phyloP scores from a whole-genome alignment of 2,113 vertebrate genomes.

The Sterrhoptilus dennistouni region DNA sequence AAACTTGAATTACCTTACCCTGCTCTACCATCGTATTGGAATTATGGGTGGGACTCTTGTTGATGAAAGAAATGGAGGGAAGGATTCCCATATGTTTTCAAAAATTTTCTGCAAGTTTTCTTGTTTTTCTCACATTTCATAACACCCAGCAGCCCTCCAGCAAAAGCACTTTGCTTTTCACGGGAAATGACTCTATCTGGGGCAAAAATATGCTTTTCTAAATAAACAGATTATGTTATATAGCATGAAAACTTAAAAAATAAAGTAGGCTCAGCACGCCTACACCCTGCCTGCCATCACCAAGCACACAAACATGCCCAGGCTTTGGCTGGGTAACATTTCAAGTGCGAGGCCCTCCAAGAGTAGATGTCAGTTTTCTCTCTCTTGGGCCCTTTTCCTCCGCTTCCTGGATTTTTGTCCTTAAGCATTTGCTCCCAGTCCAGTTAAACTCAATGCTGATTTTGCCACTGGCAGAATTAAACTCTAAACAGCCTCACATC shows the following conservation, averaged over 20 bases:
- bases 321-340: background rate
- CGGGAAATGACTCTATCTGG: slow-evolving; percentile 63
- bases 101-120: slow-evolving; percentile 61
- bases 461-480: background rate
- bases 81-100: slow-evolving; percentile 21
- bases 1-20: background rate
- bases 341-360: background rate
- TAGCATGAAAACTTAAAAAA: slow-evolving; percentile 23
- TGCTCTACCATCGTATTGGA: background rate
- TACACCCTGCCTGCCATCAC: background rate
- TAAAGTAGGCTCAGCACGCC: background rate
- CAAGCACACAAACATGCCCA: background rate
- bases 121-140: slow-evolving; percentile 55
- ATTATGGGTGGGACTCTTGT: slow-evolving; percentile 19
- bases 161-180: slow-evolving; percentile 37
- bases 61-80: slow-evolving; percentile 13
- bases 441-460: background rate
- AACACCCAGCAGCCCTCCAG: slow-evolving; percentile 57
- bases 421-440: background rate
- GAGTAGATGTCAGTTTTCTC: background rate
- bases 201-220: slow-evolving; percentile 63
- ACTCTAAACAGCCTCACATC: background rate
- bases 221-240: slow-evolving; percentile 60
- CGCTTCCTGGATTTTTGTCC: background rate
- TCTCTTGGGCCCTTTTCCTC: background rate